Evolutionary conservation across 2,113 vertebrate species (phyloP), one percentile per base, ranked within the genome.

Genomic region (Austrofundulus limnaeus): DNA sequence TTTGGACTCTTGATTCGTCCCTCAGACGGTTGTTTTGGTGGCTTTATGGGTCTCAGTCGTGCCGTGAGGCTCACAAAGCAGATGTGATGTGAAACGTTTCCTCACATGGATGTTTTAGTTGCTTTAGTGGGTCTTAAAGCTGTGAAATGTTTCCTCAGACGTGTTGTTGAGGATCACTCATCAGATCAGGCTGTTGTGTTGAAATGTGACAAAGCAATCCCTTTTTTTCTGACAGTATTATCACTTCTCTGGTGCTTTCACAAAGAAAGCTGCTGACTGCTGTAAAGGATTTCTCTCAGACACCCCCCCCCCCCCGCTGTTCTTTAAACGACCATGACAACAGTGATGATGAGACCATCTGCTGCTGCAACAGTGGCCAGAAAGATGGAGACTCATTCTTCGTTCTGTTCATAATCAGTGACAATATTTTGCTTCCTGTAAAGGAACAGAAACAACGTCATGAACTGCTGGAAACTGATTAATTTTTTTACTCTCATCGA

Each of bases 261-360:
- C 10, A 41, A 58, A 38, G 28, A 10, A 2, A 11, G 31, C 39
- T 0, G 4, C 20, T 20, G n/a, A 57, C n/a, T 16, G 25, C 25
- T 37, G 5, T 21, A 12, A 31, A 50, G 39, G 1, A 38, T 53
- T 55, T 46, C 12, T 70, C 34, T 64, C 14, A 34, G 47, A n/a
- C 24, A 6, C 25, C 60, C 11, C 34, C 47, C 17, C 24, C 4
- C 7, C 17, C 25, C 50, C 4, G 2, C 62, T 46, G 51, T 59
- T 21, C 1, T 72, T 70, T 45, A 71, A 72, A 84, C 11, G 49
- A 0, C 13, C 63, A 25, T 52, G 50, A 63, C 47, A 72, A 60
- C 63, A 17, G 43, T 11, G 41, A 56, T 16, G 31, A 57, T 47
- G 24, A 7, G 45, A 50, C 53, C 75, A 66, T 75, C 63, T 63